Evolutionary conservation across 2,113 vertebrate genomes (phyloP).

Genomic region (Leucopternis melanops): DNA sequence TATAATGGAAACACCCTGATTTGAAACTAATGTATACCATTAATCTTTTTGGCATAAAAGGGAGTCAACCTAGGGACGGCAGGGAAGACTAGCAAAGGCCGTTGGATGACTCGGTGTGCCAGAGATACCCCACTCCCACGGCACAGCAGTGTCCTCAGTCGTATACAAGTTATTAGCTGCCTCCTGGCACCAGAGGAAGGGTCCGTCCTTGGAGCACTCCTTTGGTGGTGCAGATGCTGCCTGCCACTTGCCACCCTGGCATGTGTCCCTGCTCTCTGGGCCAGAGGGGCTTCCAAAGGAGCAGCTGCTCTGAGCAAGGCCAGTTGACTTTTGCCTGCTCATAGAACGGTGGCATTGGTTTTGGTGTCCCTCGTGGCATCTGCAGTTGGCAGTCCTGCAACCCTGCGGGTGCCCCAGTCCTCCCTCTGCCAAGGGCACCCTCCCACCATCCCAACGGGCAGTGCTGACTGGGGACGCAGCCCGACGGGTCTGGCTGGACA

Average conservation of each 20-base stretch:
- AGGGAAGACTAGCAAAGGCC: background rate
- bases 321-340: background rate
- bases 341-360: background rate
- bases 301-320: background rate
- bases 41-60: conserved; percentile 46
- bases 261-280: background rate
- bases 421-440: background rate
- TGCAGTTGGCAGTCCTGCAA: background rate
- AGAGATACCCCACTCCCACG: background rate
- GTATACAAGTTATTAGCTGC: background rate
- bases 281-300: background rate
- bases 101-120: background rate
- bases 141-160: background rate
- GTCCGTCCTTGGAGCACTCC: background rate
- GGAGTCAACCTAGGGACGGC: background rate
- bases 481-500: background rate
- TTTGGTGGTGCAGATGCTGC: background rate
- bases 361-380: background rate
- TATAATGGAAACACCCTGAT: background rate
- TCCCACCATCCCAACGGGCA: fast-evolving
- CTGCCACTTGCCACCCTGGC: background rate
- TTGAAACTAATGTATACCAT: conserved; percentile 29
- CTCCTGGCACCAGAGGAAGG: background rate
- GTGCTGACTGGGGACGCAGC: background rate
- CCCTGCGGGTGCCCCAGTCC: background rate